Conservation (phyloP, 2,113 vertebrate genomes). For the Ellobius talpinus region DNA sequence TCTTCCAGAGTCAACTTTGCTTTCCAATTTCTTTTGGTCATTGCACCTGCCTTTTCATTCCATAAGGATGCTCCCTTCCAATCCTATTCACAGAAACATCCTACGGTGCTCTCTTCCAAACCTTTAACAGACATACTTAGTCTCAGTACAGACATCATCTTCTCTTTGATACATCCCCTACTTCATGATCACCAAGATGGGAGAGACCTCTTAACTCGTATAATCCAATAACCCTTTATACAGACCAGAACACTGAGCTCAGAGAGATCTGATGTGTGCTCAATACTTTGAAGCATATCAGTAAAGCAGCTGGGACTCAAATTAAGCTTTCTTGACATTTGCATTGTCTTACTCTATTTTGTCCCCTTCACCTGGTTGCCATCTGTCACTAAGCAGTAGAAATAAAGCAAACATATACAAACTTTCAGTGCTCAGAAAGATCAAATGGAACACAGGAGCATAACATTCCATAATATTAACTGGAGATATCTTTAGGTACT, state of each 20-base stretch:
- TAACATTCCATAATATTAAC: constrained; percentile 62
- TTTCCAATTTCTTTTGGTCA: background rate
- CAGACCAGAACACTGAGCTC: constrained; percentile 2
- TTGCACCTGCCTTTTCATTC: background rate
- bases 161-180: background rate
- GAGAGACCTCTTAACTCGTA: background rate
- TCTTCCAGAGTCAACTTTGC: background rate
- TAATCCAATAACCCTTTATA: background rate
- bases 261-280: background rate
- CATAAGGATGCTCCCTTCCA: background rate
- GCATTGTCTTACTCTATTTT: constrained; percentile 18
- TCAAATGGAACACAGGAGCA: constrained; percentile 56
- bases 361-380: constrained; percentile 10
- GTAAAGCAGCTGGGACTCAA: background rate
- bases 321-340: constrained; percentile 53
- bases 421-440: constrained; percentile 2
- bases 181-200: background rate
- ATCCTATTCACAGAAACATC: background rate
- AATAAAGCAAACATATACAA: constrained; percentile 53
- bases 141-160: background rate
- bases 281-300: background rate
- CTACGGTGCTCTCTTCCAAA: background rate
- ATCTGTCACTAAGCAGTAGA: constrained; percentile 46
- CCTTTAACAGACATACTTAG: constrained; percentile 28
- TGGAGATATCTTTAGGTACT: background rate